Evolutionary conservation across 2,888 invertebrate genomes (phyloP), one percentile per base, ranked within the genome.

Genomic region (Cheilosia soror): DNA sequence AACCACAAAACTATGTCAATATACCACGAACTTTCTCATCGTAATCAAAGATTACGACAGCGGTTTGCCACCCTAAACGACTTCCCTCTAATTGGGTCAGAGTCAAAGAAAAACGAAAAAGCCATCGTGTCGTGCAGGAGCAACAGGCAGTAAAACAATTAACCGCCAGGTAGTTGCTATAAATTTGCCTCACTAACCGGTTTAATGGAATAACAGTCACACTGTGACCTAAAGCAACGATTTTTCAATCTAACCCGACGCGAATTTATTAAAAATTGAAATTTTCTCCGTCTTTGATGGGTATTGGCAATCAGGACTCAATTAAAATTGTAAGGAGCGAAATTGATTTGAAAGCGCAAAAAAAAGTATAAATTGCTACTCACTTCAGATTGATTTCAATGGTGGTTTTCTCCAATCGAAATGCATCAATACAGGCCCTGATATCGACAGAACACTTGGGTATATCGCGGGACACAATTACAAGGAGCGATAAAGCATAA

Each of bases 241-340:
- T 75, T 69, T 47, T 44, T 37, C 25, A 57, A 68, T 63, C 44
- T 55, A 57, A 62, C 68, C 69, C 69, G 9, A 53, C 60, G 69
- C 62, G 44, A 79, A 84, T 63, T 72, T 63, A 55, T 77, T 42
- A 69, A 20, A 83, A 79, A 78, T 78, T 58, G 11, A 69, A 79
- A 65, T 65, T 73, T 27, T 33, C 9, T 29, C 40, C 58, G 29
- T 58, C 47, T 69, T 79, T 73, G 33, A 75, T 79, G 62, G 55
- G 63, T 69, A 75, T 79, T 84, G 69, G 58, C 79, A 84, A 84
- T 84, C 69, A 84, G 71, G 75, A 79, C 51, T 79, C 84, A 84
- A 84, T 84, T 84, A 84, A 84, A 75, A 75, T 75, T 42, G 69
- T 66, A 79, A 71, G 79, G 53, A 60, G 53, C 51, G 11, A 55